phyloP scores from a whole-genome alignment of 1,140 invertebrate species.

The Schlechtendalia chinensis region DNA sequence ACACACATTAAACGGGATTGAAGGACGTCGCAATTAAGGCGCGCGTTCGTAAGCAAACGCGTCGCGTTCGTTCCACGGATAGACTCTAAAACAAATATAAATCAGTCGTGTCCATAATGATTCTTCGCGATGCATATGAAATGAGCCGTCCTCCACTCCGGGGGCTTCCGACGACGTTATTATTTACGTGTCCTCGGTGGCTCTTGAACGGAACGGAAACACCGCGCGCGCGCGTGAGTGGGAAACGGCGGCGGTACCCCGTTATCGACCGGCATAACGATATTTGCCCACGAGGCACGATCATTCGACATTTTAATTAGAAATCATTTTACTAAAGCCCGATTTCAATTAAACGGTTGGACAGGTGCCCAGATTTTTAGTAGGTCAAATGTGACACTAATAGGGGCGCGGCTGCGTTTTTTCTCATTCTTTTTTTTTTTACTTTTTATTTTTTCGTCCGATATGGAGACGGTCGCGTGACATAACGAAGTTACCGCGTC shows the following conservation, averaged over 20 bases:
- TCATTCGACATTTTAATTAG: conserved; percentile 23
- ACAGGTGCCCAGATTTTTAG: not conserved
- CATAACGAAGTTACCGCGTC: conserved; percentile 23
- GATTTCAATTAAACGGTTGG: conserved; percentile 28
- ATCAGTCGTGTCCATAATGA: not conserved
- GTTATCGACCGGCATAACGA: not conserved
- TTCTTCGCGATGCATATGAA: conserved; percentile 4
- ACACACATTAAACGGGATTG: not conserved
- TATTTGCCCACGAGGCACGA: not conserved
- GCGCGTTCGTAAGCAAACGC: not conserved
- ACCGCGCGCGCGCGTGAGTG: not conserved
- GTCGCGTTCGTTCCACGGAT: not conserved
- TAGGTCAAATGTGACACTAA: conserved; percentile 35
- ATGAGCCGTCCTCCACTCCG: not conserved
- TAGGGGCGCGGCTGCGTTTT: conserved; percentile 21
- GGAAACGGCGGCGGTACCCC: not conserved
- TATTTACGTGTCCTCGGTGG: not conserved
- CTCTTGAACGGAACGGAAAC: conserved; percentile 19
- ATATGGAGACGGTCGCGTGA: not conserved
- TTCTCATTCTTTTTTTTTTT: too few species aligned
- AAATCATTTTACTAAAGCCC: not conserved
- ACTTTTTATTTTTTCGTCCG: too few species aligned
- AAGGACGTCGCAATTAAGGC: not conserved
- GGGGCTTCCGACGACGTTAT: conserved; percentile 21
- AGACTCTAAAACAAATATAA: not conserved